These are phyloP conservation scores for Synanthedon formicaeformis DNA, from an alignment of 2,888 invertebrate species.

Conservation along the genomic window DNA sequence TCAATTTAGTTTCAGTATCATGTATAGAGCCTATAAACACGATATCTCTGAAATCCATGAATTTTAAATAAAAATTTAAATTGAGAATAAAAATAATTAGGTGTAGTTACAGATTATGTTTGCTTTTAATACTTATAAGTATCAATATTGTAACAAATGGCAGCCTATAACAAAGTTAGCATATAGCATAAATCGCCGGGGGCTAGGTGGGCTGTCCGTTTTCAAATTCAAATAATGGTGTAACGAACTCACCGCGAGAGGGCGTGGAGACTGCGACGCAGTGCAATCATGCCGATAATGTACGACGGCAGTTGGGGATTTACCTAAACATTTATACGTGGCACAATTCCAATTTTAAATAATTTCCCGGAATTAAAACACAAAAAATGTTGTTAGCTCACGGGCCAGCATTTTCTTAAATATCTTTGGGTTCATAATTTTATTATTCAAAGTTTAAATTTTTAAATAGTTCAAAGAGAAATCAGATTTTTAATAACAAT, in stretches of 20 bases:
- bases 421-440: too few relatives aligned
- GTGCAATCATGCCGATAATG: slow-evolving; percentile 11
- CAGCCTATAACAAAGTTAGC: slow-evolving; percentile 6
- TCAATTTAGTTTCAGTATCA: too few relatives aligned
- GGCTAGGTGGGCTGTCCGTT: slow-evolving; percentile 30
- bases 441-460: too few relatives aligned
- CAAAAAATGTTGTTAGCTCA: too few relatives aligned
- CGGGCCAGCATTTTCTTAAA: too few relatives aligned
- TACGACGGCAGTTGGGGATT: neutral
- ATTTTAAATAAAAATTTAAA: neutral
- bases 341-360: too few relatives aligned
- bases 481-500: too few relatives aligned
- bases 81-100: too few relatives aligned
- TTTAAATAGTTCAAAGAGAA: too few relatives aligned
- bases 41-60: too few relatives aligned
- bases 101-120: neutral
- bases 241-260: slow-evolving; percentile 26
- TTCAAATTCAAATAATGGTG: slow-evolving; percentile 29
- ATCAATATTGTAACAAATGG: slow-evolving; percentile 2
- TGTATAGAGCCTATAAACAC: too few relatives aligned
- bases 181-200: slow-evolving; percentile 5
- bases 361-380: too few relatives aligned
- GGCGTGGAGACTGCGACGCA: slow-evolving; percentile 22
- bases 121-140: neutral
- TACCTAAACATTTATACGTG: neutral